Conservation (phyloP, 2,888 invertebrate genomes). For the Priocnemis perturbator region DNA sequence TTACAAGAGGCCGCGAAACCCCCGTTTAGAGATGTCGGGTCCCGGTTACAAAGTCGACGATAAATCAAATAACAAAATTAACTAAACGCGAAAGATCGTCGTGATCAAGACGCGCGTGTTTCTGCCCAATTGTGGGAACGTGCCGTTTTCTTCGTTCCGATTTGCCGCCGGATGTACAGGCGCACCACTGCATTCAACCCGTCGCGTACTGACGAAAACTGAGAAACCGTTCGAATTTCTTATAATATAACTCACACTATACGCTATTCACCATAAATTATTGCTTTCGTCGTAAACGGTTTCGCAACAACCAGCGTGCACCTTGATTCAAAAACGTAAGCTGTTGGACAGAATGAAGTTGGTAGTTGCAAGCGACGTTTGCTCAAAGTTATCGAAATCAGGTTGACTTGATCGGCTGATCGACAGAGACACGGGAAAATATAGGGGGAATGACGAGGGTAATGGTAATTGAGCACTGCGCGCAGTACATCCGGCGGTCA, state of each 20-base stretch:
- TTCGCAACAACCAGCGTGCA: too few species aligned
- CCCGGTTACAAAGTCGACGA: constrained; percentile 69
- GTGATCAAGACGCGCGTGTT: constrained; percentile 59
- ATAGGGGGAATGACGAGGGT: neutral
- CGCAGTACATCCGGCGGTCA: constrained; percentile 33
- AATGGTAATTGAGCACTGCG: constrained; percentile 26
- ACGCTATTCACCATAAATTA: too few species aligned
- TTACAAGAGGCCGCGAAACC: constrained; percentile 71
- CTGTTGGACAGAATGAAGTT: too few species aligned
- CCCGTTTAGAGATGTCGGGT: constrained; percentile 59
- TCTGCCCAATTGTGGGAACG: constrained; percentile 2
- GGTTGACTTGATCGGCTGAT: neutral
- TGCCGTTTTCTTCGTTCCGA: neutral
- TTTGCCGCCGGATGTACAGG: neutral
- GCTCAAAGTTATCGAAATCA: too few species aligned
- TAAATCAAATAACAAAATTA: constrained; percentile 75
- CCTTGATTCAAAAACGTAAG: too few species aligned
- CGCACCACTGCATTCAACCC: neutral
- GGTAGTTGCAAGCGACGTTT: too few species aligned
- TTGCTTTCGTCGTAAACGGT: too few species aligned
- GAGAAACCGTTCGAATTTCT: too few species aligned
- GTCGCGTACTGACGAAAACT: neutral
- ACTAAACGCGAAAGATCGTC: constrained; percentile 71
- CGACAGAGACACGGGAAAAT: neutral
- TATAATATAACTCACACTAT: too few species aligned